phyloP scores from a whole-genome alignment of 1,140 invertebrate species.

The Penaeus japonicus region DNA sequence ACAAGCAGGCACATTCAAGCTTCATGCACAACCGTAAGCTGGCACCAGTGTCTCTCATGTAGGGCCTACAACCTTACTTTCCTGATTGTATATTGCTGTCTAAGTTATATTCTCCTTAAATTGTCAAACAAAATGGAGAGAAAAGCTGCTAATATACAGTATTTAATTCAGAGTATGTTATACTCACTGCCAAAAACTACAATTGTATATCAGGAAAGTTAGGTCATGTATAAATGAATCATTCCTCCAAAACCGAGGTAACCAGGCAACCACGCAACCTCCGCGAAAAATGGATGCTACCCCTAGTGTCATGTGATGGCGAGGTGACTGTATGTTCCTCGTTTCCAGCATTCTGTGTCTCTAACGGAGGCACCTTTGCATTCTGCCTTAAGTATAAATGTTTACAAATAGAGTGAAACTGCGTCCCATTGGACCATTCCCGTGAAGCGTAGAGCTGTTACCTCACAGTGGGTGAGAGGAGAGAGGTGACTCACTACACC shows the following conservation, averaged over 20 bases:
- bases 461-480: conserved; percentile 52
- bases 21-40: conserved; percentile 19
- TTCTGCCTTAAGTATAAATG: conserved; percentile 51
- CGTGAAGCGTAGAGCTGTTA: conserved; percentile 50
- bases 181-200: too few relatives aligned
- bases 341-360: conserved; percentile 46
- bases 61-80: conserved; percentile 47
- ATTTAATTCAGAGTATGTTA: too few relatives aligned
- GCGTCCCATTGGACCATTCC: conserved; percentile 49
- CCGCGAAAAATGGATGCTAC: conserved; percentile 47
- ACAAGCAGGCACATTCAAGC: conserved; percentile 26
- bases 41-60: conserved; percentile 56
- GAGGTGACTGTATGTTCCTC: conserved; percentile 41
- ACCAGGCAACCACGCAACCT: conserved; percentile 52
- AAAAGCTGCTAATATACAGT: too few relatives aligned
- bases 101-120: not conserved
- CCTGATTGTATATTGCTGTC: not conserved
- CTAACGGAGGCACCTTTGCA: conserved; percentile 53
- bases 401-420: conserved; percentile 54
- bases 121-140: not conserved
- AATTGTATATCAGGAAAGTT: conserved; percentile 32
- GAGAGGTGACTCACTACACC: conserved; percentile 54
- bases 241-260: conserved; percentile 50
- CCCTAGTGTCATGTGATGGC: conserved; percentile 43
- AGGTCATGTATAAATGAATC: conserved; percentile 34